Percentiles rank a stretch among this genome's conserved stretches.
phyloP scores from a whole-genome alignment of 2,888 invertebrate species.

The Dendrolimus pini region DNA sequence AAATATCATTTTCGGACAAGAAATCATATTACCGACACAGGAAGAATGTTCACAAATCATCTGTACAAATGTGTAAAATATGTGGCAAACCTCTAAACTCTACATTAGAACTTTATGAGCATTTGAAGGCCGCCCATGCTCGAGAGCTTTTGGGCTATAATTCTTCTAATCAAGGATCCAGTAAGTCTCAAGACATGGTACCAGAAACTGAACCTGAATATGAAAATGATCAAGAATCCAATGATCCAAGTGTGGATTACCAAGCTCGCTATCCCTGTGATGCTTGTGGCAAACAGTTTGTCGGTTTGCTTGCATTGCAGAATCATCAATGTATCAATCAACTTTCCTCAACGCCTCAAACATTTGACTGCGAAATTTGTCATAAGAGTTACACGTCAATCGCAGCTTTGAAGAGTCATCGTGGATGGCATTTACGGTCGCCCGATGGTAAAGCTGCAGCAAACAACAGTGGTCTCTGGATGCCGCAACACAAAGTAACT shows the following conservation, averaged over 20 bases:
- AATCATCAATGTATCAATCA: constrained; percentile 74
- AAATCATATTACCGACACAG: constrained; percentile 78
- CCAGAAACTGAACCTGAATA: constrained; percentile 53
- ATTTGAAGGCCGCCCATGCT: constrained; percentile 78
- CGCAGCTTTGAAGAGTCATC: constrained; percentile 80
- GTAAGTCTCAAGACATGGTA: constrained; percentile 43
- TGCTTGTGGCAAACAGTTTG: constrained; percentile 73
- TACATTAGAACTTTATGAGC: constrained; percentile 78
- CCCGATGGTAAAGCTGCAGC: constrained; percentile 73
- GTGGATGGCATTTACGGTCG: constrained; percentile 81
- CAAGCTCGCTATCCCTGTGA: constrained; percentile 73
- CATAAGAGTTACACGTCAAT: constrained; percentile 80
- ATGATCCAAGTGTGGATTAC: constrained; percentile 58
- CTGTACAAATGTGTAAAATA: constrained; percentile 77
- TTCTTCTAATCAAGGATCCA: constrained; percentile 51
- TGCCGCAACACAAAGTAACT: constrained; percentile 72
- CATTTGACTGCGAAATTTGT: constrained; percentile 79
- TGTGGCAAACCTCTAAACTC: constrained; percentile 80
- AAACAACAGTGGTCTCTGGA: constrained; percentile 70
- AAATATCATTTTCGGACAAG: constrained; percentile 77
- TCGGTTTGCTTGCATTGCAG: constrained; percentile 67
- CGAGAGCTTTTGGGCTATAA: constrained; percentile 68
- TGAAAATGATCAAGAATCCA: constrained; percentile 51
- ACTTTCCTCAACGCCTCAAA: constrained; percentile 45
- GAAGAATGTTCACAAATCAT: constrained; percentile 71